These are phyloP conservation scores for Macroglossus sobrinus DNA, from an alignment of 2,113 vertebrate species.

Conservation along the genomic window DNA sequence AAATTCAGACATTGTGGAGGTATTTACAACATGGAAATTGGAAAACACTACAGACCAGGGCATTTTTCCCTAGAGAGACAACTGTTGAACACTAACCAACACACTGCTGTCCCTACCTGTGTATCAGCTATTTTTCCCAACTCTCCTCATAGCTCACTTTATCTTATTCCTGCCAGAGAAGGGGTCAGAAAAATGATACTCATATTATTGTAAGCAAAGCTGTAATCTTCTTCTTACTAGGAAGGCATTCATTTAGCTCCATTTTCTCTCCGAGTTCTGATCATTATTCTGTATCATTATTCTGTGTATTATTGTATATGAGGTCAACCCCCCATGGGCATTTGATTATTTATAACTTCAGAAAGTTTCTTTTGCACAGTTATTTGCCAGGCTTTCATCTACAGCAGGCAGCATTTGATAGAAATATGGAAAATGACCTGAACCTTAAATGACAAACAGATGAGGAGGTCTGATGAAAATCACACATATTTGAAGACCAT, in stretches of 20 bases:
- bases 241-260: conserved; percentile 18
- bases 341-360: conserved; percentile 92
- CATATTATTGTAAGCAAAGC: conserved; percentile 11
- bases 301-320: conserved; percentile 76
- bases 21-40: neutral
- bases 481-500: conserved; percentile 87
- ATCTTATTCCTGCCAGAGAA: neutral
- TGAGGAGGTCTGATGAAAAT: conserved; percentile 89
- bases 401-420: conserved; percentile 87
- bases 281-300: conserved; percentile 67
- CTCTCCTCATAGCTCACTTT: neutral
- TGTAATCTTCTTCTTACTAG: conserved; percentile 22
- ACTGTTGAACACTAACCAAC: neutral
- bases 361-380: conserved; percentile 85
- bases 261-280: conserved; percentile 54
- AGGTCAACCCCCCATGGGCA: conserved; percentile 81
- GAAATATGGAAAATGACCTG: conserved; percentile 91
- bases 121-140: neutral
- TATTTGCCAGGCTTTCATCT: conserved; percentile 87
- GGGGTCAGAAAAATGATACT: neutral
- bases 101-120: neutral
- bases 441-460: conserved; percentile 94
- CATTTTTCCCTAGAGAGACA: neutral
- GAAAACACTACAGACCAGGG: neutral
- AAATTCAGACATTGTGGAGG: neutral